Base-by-base conservation (phyloP, 2,113 vertebrate genomes). In the Sorex fumeus region DNA sequence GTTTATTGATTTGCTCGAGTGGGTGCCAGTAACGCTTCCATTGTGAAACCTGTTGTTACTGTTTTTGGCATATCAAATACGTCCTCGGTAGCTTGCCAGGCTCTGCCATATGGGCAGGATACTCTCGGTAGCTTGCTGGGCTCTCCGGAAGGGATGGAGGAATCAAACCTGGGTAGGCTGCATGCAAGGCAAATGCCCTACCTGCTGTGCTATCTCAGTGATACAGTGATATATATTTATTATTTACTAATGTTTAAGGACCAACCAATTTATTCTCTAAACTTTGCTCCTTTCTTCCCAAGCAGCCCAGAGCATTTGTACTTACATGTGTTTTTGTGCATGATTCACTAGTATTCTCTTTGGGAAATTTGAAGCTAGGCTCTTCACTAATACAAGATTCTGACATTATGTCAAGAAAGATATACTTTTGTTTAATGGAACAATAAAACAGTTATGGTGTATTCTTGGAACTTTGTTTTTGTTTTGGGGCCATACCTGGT, bases 341-440 rank as follows among this genome's bases (percentile, higher is more conserved):
- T 89, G 77, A 89, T 91, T 94, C 92, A 89, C n/a, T 80, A 62
- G 34, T 15, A 32, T 87, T 79, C 70, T 87, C 50, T 76, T 34
- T 87, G 80, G 62, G 69, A 84, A 86, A 86, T 90, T 76, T 77
- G 72, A 86, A 93, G 67, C 9, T n/a, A 87, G 30, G 32, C 80
- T 36, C 12, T 75, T 90, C 64, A 78, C 62, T 91, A 69, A 92
- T 8, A 95, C 47, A 91, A 79, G 76, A 91, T 90, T 72, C 82
- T 85, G 64, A 89, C 86, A 34, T 91, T 85, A 75, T 74, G 70
- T 60, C 30, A 70, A 18, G 75, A 86, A 94, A 92, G 82, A 84
- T 79, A 62, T 4, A 62, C 27, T 74, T 91, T 88, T 85, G 62
- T 92, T 94, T 91, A 93, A 96, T 92, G 83, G 66, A 78, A 34